A percentile compares a stretch with the other conserved stretches of the same genome.
These are phyloP conservation scores for Strix aluco DNA, from an alignment of 2,113 vertebrate species.

Conservation along the genomic window DNA sequence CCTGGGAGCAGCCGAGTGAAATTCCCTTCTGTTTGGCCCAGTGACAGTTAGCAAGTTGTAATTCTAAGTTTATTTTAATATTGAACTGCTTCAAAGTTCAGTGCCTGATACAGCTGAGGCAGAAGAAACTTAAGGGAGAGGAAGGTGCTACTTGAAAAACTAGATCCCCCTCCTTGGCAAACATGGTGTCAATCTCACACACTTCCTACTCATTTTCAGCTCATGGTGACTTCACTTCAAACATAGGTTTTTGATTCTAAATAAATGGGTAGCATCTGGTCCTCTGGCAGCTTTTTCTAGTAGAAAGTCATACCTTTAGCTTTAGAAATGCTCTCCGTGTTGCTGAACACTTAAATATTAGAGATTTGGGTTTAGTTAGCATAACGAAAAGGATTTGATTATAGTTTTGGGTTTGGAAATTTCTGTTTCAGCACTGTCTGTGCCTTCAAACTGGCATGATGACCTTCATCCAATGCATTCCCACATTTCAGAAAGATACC, in stretches of 20 bases:
- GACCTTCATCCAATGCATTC: background rate
- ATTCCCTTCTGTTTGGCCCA: background rate
- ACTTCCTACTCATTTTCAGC: slow-evolving; percentile 26
- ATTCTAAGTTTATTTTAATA: background rate
- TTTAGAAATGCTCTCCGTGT: background rate
- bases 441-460: background rate
- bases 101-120: background rate
- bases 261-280: slow-evolving; percentile 13
- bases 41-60: background rate
- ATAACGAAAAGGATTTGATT: background rate
- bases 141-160: background rate
- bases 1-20: background rate
- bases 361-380: background rate
- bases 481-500: background rate
- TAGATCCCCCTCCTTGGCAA: background rate
- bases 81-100: background rate
- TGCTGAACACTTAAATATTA: background rate
- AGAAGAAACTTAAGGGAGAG: background rate
- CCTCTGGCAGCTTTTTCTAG: background rate
- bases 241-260: background rate
- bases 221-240: background rate
- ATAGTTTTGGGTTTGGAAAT: background rate
- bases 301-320: background rate
- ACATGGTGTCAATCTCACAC: background rate
- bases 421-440: background rate